These are phyloP conservation scores for Scaptodrosophila latifasciaeformis DNA, from an alignment of 2,888 invertebrate genomes.

Conservation along the genomic window DNA sequence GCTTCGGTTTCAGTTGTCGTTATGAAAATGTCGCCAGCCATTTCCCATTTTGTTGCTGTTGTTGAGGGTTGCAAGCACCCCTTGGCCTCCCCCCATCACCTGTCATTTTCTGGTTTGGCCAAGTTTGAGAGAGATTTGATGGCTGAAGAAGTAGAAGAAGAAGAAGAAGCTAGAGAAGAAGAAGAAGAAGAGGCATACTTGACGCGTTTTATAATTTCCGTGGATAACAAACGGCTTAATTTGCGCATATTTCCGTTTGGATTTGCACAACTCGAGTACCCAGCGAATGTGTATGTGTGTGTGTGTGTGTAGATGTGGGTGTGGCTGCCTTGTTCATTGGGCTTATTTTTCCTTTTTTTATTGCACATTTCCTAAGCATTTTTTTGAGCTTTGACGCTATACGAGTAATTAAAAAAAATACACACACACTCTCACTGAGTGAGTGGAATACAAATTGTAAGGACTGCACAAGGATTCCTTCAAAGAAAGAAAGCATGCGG, in stretches of 20 bases:
- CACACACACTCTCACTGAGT: too few species aligned
- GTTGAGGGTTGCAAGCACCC: conserved; percentile 30
- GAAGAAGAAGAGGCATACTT: conserved; percentile 42
- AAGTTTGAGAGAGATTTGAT: too few species aligned
- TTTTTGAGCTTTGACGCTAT: conserved; percentile 36
- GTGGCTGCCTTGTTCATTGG: conserved; percentile 4
- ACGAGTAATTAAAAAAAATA: conserved; percentile 48
- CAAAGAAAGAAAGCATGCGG: not conserved
- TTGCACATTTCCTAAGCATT: not conserved
- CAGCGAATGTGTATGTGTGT: not conserved
- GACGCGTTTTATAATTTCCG: conserved; percentile 72
- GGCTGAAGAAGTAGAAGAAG: too few species aligned
- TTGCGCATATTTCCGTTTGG: conserved; percentile 70
- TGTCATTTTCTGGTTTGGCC: too few species aligned
- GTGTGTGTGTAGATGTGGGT: not conserved
- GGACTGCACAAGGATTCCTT: too few species aligned
- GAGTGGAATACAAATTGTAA: too few species aligned
- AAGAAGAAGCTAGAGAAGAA: not conserved
- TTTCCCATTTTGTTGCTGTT: conserved; percentile 31
- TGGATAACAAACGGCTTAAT: conserved; percentile 73
- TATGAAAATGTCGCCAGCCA: conserved; percentile 27
- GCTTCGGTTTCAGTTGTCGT: not conserved
- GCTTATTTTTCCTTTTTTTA: not conserved
- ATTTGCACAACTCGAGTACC: conserved; percentile 64
- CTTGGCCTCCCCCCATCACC: too few species aligned